These are phyloP conservation scores for Leptobrachium leishanense DNA, from an alignment of 2,113 vertebrate genomes.

Conservation along the genomic window DNA sequence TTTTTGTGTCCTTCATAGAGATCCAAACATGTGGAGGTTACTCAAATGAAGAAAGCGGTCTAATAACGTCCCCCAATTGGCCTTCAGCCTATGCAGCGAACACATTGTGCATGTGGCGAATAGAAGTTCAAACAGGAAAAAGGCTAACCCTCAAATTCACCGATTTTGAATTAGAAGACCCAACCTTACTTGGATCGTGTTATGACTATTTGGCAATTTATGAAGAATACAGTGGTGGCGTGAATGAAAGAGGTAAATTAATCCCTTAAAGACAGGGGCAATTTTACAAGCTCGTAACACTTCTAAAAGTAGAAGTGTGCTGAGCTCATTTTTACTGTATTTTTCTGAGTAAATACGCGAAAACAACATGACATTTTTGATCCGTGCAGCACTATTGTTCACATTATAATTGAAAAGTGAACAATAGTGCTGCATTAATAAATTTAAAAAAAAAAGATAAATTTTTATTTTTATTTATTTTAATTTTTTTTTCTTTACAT, in stretches of 20 bases:
- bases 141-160: constrained; percentile 67
- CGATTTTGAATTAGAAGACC: constrained; percentile 67
- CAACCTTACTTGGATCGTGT: constrained; percentile 2
- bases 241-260: constrained; percentile 17
- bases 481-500: too few relatives aligned
- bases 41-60: constrained; percentile 58
- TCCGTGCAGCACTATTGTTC: too few relatives aligned
- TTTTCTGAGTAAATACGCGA: too few relatives aligned
- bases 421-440: too few relatives aligned
- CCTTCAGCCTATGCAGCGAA: constrained; percentile 69
- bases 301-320: too few relatives aligned
- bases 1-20: constrained; percentile 54
- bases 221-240: constrained; percentile 15
- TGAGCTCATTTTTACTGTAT: too few relatives aligned
- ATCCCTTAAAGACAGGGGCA: too few relatives aligned
- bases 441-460: too few relatives aligned
- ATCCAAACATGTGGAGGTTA: constrained; percentile 68
- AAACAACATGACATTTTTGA: too few relatives aligned
- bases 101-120: constrained; percentile 68
- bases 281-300: too few relatives aligned
- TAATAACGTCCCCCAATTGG: constrained; percentile 71
- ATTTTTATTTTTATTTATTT: too few relatives aligned
- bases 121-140: constrained; percentile 55
- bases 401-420: too few relatives aligned
- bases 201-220: constrained; percentile 38